phyloP scores from a whole-genome alignment of 2,888 invertebrate species.

The Sinhomidia bicolor region DNA sequence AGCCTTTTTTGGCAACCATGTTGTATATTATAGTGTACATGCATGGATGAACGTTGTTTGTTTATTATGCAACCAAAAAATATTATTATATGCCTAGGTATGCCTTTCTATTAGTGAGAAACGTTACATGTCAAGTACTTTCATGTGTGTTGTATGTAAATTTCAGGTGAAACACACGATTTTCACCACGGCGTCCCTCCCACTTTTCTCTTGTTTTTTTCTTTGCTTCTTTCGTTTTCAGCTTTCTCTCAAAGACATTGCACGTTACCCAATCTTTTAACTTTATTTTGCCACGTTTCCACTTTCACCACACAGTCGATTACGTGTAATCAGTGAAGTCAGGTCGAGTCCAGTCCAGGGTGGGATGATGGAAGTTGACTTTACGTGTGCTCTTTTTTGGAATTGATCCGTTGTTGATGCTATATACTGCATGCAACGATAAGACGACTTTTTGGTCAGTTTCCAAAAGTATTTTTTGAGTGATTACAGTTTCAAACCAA shows the following conservation, averaged over 20 bases:
- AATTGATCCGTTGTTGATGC: neutral
- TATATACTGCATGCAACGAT: constrained; percentile 7
- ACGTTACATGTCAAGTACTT: constrained; percentile 20
- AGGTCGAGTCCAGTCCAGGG: constrained; percentile 48
- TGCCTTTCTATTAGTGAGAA: neutral
- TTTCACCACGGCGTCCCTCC: constrained; percentile 65
- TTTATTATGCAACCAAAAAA: constrained; percentile 63
- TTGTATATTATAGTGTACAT: no score
- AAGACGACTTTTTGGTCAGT: neutral
- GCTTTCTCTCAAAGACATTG: constrained; percentile 22
- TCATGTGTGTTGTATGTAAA: constrained; percentile 42
- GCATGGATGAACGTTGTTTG: neutral
- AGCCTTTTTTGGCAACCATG: constrained; percentile 1
- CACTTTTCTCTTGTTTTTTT: constrained; percentile 44
- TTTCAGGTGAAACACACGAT: constrained; percentile 60
- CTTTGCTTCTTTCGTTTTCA: neutral
- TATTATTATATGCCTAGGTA: neutral
- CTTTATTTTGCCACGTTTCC: constrained; percentile 58
- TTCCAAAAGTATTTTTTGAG: neutral
- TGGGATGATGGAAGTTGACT: constrained; percentile 38
- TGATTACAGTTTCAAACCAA: neutral
- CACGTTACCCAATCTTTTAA: constrained; percentile 4
- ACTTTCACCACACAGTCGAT: constrained; percentile 60
- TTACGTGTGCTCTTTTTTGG: neutral
- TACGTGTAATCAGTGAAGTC: constrained; percentile 69